Percentiles rank a stretch among this genome's conserved stretches.
These are phyloP conservation scores for Masticophis lateralis DNA, from an alignment of 2,797 vertebrate species.

Conservation along the genomic window DNA sequence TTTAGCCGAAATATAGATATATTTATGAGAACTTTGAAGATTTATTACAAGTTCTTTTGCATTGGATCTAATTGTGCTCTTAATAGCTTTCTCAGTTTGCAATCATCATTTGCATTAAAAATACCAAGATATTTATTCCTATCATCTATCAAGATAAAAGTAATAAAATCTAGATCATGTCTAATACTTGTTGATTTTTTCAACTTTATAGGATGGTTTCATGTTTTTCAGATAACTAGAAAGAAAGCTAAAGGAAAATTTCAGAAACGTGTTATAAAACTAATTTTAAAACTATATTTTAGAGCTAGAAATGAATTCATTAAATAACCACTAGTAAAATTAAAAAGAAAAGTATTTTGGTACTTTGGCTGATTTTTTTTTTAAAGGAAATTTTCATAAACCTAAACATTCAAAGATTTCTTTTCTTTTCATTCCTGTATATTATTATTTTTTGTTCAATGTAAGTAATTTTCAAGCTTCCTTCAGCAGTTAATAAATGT, in stretches of 20 bases:
- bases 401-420: neutral
- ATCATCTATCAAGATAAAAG: neutral
- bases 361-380: neutral
- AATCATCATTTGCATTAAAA: neutral
- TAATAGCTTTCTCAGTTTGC: neutral
- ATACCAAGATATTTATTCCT: neutral
- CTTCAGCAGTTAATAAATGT: neutral
- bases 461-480: neutral
- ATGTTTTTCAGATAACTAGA: slow-evolving; percentile 29
- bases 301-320: neutral
- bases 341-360: neutral
- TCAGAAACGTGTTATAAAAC: slow-evolving; percentile 15
- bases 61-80: neutral
- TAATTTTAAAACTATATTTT: slow-evolving; percentile 1
- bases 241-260: neutral
- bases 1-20: neutral
- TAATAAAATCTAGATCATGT: slow-evolving; percentile 22
- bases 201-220: neutral
- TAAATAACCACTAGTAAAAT: neutral
- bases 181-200: neutral
- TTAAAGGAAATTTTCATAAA: neutral
- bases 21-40: neutral
- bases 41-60: neutral
- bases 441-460: neutral
- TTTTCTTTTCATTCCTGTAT: neutral